phyloP scores from a whole-genome alignment of 1,140 invertebrate genomes.

The Drosophila mayri region DNA sequence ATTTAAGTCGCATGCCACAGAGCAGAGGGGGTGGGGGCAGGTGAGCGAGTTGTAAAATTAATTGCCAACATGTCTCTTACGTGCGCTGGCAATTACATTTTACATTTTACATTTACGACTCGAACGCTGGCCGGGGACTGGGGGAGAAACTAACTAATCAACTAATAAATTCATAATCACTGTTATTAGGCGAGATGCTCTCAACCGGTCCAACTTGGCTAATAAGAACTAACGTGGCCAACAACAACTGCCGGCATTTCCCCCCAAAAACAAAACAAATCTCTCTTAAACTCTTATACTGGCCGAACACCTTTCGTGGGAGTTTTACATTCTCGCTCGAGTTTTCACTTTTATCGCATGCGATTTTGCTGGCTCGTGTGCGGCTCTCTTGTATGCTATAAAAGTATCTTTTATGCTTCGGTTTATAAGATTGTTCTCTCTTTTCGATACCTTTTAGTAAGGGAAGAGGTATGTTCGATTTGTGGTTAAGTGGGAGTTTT shows the following conservation, averaged over 20 bases:
- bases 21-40: not conserved
- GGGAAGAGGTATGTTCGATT: not conserved
- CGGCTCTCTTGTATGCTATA: slow-evolving; percentile 1
- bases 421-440: slow-evolving; percentile 4
- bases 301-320: slow-evolving; percentile 39
- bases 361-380: slow-evolving; percentile 12
- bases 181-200: slow-evolving; percentile 61
- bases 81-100: slow-evolving; percentile 48
- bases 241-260: slow-evolving; percentile 63
- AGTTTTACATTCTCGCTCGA: not conserved
- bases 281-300: slow-evolving; percentile 54
- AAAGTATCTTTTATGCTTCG: not conserved
- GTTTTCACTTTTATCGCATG: slow-evolving; percentile 23
- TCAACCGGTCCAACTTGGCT: slow-evolving; percentile 40
- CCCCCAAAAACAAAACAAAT: slow-evolving; percentile 63
- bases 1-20: slow-evolving; percentile 18
- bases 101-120: slow-evolving; percentile 37
- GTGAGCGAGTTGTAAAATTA: slow-evolving; percentile 13
- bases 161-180: slow-evolving; percentile 76
- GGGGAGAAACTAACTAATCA: slow-evolving; percentile 50
- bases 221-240: slow-evolving; percentile 28
- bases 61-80: slow-evolving; percentile 40
- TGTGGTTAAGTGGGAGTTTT: no score
- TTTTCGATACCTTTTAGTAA: not conserved
- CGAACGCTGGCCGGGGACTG: slow-evolving; percentile 5